These are phyloP conservation scores for Leucozona laternaria DNA, from an alignment of 2,888 invertebrate species.

Conservation along the genomic window DNA sequence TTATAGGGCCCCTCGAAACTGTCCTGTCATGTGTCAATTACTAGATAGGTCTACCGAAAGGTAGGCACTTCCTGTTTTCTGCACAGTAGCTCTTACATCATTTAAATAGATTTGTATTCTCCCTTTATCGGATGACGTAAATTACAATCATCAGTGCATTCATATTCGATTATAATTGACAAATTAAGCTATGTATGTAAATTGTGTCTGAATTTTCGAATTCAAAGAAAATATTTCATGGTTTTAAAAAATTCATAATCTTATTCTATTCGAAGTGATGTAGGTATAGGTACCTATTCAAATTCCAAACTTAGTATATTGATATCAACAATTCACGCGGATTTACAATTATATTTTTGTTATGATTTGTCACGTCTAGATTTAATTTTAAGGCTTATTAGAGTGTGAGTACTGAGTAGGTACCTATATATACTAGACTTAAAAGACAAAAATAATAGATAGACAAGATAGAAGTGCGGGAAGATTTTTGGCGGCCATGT, in stretches of 20 bases:
- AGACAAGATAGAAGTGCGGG: too few relatives aligned
- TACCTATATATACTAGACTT: too few relatives aligned
- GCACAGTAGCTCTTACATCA: constrained; percentile 13
- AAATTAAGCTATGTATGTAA: constrained; percentile 11
- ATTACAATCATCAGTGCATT: constrained; percentile 31
- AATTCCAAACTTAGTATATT: too few relatives aligned
- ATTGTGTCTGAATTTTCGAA: background rate
- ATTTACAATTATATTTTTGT: too few relatives aligned
- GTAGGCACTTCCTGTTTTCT: constrained; percentile 28
- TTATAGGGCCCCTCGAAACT: constrained; percentile 26
- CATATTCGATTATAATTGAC: constrained; percentile 22
- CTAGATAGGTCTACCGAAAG: background rate
- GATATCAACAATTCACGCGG: too few relatives aligned
- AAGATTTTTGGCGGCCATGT: too few relatives aligned
- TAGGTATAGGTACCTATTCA: background rate
- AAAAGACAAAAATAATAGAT: too few relatives aligned
- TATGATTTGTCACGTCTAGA: too few relatives aligned
- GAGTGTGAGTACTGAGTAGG: too few relatives aligned
- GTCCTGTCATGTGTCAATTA: too few relatives aligned
- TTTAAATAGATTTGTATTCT: constrained; percentile 21
- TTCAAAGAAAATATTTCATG: constrained; percentile 4
- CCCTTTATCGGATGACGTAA: constrained; percentile 18
- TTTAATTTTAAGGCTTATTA: too few relatives aligned
- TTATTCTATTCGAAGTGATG: too few relatives aligned
- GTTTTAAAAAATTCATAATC: background rate